Evolutionary conservation across 2,888 invertebrate species (phyloP).

Genomic region (Ashinkailepas kermadecensis): DNA sequence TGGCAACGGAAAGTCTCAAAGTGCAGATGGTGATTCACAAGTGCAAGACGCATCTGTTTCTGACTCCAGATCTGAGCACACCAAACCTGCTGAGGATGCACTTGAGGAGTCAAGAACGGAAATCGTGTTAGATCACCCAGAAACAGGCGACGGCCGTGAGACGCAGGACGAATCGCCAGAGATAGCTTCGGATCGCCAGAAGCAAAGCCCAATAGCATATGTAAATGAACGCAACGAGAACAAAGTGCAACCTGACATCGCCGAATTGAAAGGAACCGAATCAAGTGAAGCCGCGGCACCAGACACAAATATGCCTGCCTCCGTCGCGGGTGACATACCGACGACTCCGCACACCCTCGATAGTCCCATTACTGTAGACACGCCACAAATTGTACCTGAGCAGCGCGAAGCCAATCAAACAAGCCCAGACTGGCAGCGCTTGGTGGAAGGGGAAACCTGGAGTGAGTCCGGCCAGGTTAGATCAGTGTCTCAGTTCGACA

Average conservation of each 20-base stretch:
- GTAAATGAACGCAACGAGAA: too few species aligned
- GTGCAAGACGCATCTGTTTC: neutral
- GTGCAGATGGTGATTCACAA: too few species aligned
- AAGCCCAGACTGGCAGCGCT: neutral
- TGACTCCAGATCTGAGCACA: neutral
- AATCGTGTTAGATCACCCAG: neutral
- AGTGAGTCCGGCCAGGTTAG: neutral
- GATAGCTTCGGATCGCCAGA: too few species aligned
- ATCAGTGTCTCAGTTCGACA: neutral
- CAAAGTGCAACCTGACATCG: too few species aligned
- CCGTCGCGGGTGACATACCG: neutral
- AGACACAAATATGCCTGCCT: neutral
- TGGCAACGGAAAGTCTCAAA: too few species aligned
- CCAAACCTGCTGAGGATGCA: neutral
- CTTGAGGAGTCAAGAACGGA: neutral
- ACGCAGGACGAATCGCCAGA: neutral
- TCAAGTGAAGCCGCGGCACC: neutral
- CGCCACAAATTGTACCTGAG: neutral
- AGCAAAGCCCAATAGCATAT: too few species aligned
- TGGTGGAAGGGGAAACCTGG: neutral
- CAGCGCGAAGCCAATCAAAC: neutral
- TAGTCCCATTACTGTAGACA: neutral
- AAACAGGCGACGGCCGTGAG: neutral
- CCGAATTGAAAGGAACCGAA: too few species aligned
- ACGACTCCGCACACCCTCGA: neutral